Evolutionary conservation across 2,888 invertebrate genomes (phyloP).

Genomic region (Emmelina monodactyla): DNA sequence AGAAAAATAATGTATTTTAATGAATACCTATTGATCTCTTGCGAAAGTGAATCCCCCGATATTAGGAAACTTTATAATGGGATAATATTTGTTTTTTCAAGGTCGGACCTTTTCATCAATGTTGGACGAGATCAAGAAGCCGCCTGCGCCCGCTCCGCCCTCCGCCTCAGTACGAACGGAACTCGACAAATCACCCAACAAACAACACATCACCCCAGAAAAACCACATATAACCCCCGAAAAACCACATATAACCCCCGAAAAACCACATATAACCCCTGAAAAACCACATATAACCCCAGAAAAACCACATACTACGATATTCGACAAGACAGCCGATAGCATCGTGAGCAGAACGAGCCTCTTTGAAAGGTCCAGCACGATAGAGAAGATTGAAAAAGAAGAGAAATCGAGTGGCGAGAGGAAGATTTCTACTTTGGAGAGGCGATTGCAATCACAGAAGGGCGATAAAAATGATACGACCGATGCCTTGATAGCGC

Average conservation of each 20-base stretch:
- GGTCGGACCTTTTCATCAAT: constrained; percentile 48
- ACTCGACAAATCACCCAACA: constrained; percentile 23
- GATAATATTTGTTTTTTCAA: no score
- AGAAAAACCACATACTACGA: constrained; percentile 18
- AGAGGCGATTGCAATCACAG: constrained; percentile 29
- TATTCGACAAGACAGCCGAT: not conserved
- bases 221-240: constrained; percentile 13
- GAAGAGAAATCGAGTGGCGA: constrained; percentile 19
- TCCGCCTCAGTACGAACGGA: constrained; percentile 22
- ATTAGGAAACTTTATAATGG: no score
- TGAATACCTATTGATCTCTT: no score
- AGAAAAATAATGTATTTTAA: no score
- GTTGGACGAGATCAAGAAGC: constrained; percentile 52
- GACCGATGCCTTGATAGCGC: constrained; percentile 43
- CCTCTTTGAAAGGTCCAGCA: constrained; percentile 25
- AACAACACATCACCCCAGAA: constrained; percentile 19
- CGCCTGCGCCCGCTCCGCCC: constrained; percentile 31
- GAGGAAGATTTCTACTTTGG: constrained; percentile 30
- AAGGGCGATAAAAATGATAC: constrained; percentile 31
- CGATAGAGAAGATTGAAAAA: constrained; percentile 30
- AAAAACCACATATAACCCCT: not conserved
- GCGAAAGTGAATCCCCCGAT: no score
- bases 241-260: not conserved
- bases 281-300: constrained; percentile 17
- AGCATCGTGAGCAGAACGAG: constrained; percentile 20